A percentile compares a stretch with the other conserved stretches of the same genome.
phyloP scores from a whole-genome alignment of 2,797 vertebrate species.

The Pseudochaenichthys georgianus region DNA sequence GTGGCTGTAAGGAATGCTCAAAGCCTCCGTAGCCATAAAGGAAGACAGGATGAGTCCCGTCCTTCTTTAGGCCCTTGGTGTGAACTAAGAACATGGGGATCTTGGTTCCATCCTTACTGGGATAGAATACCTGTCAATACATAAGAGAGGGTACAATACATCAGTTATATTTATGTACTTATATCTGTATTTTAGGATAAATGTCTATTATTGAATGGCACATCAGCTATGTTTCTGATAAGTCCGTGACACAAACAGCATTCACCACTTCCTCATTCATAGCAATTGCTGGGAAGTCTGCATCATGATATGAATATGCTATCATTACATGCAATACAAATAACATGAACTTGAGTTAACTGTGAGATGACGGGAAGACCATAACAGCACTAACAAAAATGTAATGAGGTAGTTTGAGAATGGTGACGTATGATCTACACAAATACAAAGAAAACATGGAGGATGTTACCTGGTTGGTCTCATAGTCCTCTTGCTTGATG shows the following conservation, averaged over 20 bases:
- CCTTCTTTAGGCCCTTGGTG: slow-evolving; percentile 69
- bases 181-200: not conserved
- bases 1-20: slow-evolving; percentile 81
- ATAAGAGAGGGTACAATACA: too few relatives aligned
- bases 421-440: not conserved
- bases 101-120: slow-evolving; percentile 84
- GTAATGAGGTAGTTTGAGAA: not conserved
- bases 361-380: not conserved
- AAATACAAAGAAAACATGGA: not conserved
- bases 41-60: slow-evolving; percentile 80
- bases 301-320: not conserved
- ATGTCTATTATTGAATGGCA: not conserved
- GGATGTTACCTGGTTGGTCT: slow-evolving; percentile 79
- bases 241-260: not conserved
- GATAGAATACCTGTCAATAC: slow-evolving; percentile 81
- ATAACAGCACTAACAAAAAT: not conserved
- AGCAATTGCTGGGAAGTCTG: slow-evolving; percentile 6
- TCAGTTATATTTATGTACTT: not conserved
- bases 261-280: not conserved
- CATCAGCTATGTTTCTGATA: not conserved
- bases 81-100: slow-evolving; percentile 88
- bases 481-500: slow-evolving; percentile 77
- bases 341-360: not conserved
- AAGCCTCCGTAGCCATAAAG: slow-evolving; percentile 87
- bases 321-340: not conserved